Conservation (phyloP, 2,888 invertebrate species). For the Hypercompe scribonia region DNA sequence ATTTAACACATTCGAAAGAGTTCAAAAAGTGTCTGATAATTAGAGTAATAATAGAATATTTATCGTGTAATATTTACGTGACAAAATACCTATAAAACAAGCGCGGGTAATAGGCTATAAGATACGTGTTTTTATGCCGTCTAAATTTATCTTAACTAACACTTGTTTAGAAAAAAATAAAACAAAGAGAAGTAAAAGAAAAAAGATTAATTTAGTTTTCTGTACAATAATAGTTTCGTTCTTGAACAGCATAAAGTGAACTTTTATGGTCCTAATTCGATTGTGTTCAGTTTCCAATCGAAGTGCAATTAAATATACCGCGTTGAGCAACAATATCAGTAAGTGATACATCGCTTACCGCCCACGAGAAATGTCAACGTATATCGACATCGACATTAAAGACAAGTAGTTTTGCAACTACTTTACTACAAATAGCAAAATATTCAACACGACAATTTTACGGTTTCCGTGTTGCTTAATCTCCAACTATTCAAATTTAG, state of each 20-base stretch:
- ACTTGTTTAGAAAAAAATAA: no score
- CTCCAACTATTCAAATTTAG: background rate
- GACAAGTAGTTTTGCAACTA: constrained; percentile 28
- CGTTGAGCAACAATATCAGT: background rate
- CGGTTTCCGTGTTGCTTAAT: constrained; percentile 8
- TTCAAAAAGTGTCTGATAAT: background rate
- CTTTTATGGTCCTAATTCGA: background rate
- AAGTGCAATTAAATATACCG: background rate
- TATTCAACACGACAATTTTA: constrained; percentile 24
- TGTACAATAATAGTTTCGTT: background rate
- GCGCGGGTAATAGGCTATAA: background rate
- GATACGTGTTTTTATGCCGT: no score
- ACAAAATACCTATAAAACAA: background rate
- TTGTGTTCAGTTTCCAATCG: background rate
- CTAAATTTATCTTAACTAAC: no score
- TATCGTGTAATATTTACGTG: background rate
- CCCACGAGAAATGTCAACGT: constrained; percentile 27
- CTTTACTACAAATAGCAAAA: constrained; percentile 19
- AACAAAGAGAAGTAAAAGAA: no score
- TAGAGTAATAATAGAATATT: background rate
- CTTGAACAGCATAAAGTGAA: background rate
- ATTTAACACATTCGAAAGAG: no score
- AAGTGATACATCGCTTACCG: constrained; percentile 13
- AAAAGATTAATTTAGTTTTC: no score
- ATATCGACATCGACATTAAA: constrained; percentile 29